These are phyloP conservation scores for Pagrus major DNA, from an alignment of 2,113 vertebrate genomes.

Conservation along the genomic window DNA sequence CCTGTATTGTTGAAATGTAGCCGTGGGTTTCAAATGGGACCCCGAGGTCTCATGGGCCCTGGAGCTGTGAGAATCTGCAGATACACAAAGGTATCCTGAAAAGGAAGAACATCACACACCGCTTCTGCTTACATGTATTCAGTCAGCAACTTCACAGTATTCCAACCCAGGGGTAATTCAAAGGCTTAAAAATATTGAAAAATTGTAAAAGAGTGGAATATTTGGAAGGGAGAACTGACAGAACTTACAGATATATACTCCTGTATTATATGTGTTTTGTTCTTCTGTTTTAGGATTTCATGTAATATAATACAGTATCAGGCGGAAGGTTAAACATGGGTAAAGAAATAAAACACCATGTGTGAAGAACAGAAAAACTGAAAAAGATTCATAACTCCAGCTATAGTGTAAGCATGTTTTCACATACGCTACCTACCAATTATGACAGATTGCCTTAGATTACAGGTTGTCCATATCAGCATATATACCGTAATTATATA, in stretches of 20 bases:
- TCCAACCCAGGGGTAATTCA: neutral
- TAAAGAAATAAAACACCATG: neutral
- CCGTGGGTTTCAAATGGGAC: slow-evolving; percentile 5
- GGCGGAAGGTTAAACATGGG: neutral
- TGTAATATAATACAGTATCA: neutral
- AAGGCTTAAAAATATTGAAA: neutral
- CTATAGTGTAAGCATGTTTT: neutral
- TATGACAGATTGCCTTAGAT: neutral
- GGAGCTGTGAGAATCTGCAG: neutral
- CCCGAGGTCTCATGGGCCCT: neutral
- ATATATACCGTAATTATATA: neutral
- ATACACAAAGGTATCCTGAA: neutral
- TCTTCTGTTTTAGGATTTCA: neutral
- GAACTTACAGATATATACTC: neutral
- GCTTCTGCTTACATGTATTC: neutral
- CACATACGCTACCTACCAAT: neutral
- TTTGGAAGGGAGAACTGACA: neutral
- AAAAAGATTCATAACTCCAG: neutral
- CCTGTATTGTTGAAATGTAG: neutral
- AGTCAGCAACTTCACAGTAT: neutral
- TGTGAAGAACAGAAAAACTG: neutral
- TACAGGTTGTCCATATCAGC: slow-evolving; percentile 2
- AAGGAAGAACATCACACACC: neutral
- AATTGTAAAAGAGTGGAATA: neutral
- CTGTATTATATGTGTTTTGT: neutral